Evolutionary conservation across 1,140 invertebrate genomes (phyloP).

Genomic region (Papilio machaon): DNA sequence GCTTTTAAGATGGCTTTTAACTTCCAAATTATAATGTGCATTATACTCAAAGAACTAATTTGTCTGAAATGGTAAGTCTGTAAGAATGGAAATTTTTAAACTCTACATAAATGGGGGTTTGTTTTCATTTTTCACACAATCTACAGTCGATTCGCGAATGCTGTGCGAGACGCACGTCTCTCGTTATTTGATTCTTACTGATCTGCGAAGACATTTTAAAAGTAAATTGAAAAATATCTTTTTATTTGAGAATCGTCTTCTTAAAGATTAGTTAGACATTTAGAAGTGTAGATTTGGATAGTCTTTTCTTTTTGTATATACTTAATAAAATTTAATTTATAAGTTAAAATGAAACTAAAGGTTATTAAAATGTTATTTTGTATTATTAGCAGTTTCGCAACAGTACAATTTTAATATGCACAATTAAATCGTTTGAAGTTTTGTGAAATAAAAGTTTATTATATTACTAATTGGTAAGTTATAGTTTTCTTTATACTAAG

Average conservation of each 20-base stretch:
- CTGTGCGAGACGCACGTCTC: constrained; percentile 6
- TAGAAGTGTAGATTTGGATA: background rate
- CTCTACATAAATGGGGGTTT: background rate
- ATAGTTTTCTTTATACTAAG: background rate
- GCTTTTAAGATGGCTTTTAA: too few relatives aligned
- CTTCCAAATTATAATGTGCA: too few relatives aligned
- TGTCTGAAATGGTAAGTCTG: too few relatives aligned
- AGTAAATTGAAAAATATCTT: background rate
- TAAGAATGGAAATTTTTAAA: background rate
- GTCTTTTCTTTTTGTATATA: too few relatives aligned
- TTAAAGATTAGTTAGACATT: background rate
- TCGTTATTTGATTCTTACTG: background rate
- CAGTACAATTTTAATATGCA: too few relatives aligned
- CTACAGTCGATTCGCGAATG: background rate
- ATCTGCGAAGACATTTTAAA: background rate
- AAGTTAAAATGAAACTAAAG: too few relatives aligned
- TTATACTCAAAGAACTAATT: too few relatives aligned
- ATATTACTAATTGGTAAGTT: background rate
- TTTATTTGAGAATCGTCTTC: background rate
- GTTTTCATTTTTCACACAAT: background rate
- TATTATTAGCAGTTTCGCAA: too few relatives aligned
- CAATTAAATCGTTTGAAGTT: background rate
- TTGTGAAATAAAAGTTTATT: too few relatives aligned
- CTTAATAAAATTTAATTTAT: too few relatives aligned
- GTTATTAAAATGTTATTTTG: too few relatives aligned